Percentiles rank a stretch among this genome's conserved stretches.
phyloP scores from a whole-genome alignment of 2,113 vertebrate genomes.

The Passerina amoena region DNA sequence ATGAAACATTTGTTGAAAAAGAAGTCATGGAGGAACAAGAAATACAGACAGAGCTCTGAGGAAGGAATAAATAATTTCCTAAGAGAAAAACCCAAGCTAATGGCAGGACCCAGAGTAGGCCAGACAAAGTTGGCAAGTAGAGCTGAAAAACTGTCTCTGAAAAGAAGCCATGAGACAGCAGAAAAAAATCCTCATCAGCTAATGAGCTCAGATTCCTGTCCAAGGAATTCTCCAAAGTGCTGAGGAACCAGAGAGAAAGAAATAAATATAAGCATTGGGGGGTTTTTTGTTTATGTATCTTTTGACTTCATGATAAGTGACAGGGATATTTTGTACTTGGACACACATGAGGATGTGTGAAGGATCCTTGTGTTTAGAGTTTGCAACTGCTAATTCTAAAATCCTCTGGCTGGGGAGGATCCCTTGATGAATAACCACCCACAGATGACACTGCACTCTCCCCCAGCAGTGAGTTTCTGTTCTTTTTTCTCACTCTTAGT shows the following conservation, averaged over 20 bases:
- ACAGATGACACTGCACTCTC: neutral
- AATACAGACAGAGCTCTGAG: neutral
- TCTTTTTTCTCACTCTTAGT: neutral
- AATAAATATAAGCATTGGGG: neutral
- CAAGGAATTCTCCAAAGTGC: constrained; percentile 44
- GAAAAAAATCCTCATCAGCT: constrained; percentile 36
- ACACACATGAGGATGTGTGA: neutral
- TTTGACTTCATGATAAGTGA: neutral
- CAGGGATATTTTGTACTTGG: constrained; percentile 14
- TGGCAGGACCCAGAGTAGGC: neutral
- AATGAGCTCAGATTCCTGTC: constrained; percentile 30
- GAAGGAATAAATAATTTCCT: neutral
- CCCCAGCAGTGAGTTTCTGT: neutral
- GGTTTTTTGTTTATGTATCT: neutral
- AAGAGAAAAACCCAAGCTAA: neutral
- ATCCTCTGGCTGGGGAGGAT: neutral
- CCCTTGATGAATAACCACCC: neutral
- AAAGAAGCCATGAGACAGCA: constrained; percentile 40
- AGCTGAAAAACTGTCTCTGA: constrained; percentile 3
- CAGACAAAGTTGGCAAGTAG: neutral
- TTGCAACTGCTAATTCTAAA: neutral
- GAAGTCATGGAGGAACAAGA: neutral
- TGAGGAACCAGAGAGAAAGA: neutral
- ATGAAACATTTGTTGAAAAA: neutral
- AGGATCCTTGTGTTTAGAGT: neutral